Evolutionary conservation across 2,888 invertebrate genomes (phyloP).

Genomic region (Pollenia griseotomentosa): DNA sequence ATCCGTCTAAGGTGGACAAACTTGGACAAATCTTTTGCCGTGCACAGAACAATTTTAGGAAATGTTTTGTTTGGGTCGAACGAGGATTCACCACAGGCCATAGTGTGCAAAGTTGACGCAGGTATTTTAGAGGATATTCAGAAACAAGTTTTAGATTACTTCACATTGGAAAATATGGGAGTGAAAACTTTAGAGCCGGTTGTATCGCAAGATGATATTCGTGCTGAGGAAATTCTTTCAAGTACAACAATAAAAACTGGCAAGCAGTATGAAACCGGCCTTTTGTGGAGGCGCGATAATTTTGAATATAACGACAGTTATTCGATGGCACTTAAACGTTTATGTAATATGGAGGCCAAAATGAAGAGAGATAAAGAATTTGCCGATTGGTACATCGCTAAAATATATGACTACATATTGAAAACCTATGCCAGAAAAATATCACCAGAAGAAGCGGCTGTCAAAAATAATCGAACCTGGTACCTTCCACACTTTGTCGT

Average conservation of each 20-base stretch:
- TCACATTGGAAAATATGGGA: constrained; percentile 25
- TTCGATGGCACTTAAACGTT: not conserved
- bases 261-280: constrained; percentile 20
- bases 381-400: not conserved
- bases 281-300: not conserved
- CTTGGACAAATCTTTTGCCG: not conserved
- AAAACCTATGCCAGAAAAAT: not conserved
- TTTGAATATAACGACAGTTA: constrained; percentile 7
- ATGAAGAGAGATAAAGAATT: not conserved
- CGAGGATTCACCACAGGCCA: constrained; percentile 24
- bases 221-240: constrained; percentile 26
- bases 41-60: constrained; percentile 13
- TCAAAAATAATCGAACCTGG: not conserved
- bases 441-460: not conserved
- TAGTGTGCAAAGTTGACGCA: constrained; percentile 30
- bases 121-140: constrained; percentile 31
- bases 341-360: not conserved
- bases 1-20: not conserved
- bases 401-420: not conserved
- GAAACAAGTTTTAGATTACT: constrained; percentile 30
- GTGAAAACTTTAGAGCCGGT: not conserved
- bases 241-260: constrained; percentile 21
- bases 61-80: constrained; percentile 36
- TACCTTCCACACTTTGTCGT: constrained; percentile 41
- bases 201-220: constrained; percentile 11